Evolutionary conservation across 2,797 vertebrate genomes (phyloP), one percentile per base, ranked within the genome.

Genomic region (Huso huso): DNA sequence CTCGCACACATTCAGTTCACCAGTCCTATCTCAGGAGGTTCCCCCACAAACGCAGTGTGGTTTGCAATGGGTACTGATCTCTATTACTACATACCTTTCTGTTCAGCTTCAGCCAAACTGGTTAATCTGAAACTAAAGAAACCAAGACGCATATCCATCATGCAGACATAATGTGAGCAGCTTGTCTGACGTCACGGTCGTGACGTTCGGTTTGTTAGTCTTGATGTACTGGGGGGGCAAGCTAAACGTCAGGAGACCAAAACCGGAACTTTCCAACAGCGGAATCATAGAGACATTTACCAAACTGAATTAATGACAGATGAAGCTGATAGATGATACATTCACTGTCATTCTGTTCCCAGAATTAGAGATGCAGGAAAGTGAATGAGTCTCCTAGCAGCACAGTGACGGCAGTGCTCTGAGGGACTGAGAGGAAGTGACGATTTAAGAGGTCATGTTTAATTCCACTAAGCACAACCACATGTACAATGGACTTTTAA

Each of bases 381-480:
- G 72, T 69, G 77, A 84, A 87, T 84, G 70, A 78, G 79, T 74
- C 72, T 72, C 53, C 74, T 72, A 68, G 67, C 64, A 66, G 62
- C 62, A 58, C 49, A 4, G 12, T 60, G 64, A 61, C 68, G 49
- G 53, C 64, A 61, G 55, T 61, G 75, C 69, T 68, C 7, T 68
- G 7, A 58, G 73, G 76, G 68, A 78, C 78, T 79, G 63, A 75
- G 79, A 74, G 76, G 79, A 76, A 76, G 78, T 75, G 76, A 77
- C 79, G 76, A 76, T 72, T 76, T 76, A 70, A 70, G 72, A 70
- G 80, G 82, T 88, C 83, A 85, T 80, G 81, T 69, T 77, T 78
- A 84, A 88, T 87, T 75, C 75, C 67, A 62, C 76, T 70, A 81
- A 74, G 59, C 65, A 65, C 72, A 75, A 77, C 69, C 76, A 76